These are phyloP conservation scores for Zaprionus obscuricornis DNA, from an alignment of 2,888 invertebrate genomes.

Conservation along the genomic window DNA sequence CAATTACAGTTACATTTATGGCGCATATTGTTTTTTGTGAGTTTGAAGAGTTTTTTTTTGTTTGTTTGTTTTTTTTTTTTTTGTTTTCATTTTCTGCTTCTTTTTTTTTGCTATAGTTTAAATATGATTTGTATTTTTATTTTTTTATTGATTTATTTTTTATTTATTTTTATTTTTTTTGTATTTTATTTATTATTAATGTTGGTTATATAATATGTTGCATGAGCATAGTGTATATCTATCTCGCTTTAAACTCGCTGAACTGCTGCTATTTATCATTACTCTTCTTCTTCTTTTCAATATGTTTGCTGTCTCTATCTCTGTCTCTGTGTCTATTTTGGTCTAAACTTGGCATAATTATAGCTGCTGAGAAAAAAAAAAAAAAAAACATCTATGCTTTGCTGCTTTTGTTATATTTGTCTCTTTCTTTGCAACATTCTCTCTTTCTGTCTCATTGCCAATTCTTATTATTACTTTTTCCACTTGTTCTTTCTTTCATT, in stretches of 20 bases:
- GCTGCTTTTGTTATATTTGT: background rate
- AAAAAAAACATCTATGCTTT: conserved; percentile 41
- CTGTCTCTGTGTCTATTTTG: conserved; percentile 28
- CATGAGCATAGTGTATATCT: conserved; percentile 35
- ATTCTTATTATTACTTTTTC: background rate
- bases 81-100: background rate
- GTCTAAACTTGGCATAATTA: conserved; percentile 49
- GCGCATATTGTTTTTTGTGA: conserved; percentile 37
- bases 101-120: background rate
- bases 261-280: conserved; percentile 3
- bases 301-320: conserved; percentile 3
- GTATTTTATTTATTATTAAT: conserved; percentile 15
- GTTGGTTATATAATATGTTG: conserved; percentile 46
- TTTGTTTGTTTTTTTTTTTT: conserved; percentile 24
- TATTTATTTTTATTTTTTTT: too few species aligned
- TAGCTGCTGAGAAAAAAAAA: conserved; percentile 45
- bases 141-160: conserved; percentile 27
- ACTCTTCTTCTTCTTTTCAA: conserved; percentile 6
- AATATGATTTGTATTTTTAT: conserved; percentile 1
- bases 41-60: conserved; percentile 7
- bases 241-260: too few species aligned
- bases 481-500: background rate
- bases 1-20: conserved; percentile 30
- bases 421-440: too few species aligned
- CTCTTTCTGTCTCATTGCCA: too few species aligned